Percentiles rank a stretch among this genome's conserved stretches.
Evolutionary conservation across 2,113 vertebrate species (phyloP).

Genomic region (Tricholaema leucomelas): DNA sequence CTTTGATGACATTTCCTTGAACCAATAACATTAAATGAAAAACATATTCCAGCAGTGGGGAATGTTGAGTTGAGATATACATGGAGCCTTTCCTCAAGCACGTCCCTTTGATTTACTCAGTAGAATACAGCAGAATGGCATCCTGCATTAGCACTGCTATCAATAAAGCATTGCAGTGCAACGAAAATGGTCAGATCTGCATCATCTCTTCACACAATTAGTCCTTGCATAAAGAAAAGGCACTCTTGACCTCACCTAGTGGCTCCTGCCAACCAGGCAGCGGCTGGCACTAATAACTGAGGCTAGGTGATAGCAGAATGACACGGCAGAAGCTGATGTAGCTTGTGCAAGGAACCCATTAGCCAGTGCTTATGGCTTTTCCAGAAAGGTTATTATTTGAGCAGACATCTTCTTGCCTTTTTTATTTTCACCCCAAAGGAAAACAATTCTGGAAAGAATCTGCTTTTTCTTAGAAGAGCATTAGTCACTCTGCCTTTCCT

Average conservation of each 20-base stretch:
- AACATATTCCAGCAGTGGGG: neutral
- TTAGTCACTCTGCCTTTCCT: neutral
- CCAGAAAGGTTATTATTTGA: neutral
- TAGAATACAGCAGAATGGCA: neutral
- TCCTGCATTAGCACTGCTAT: neutral
- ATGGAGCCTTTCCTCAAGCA: neutral
- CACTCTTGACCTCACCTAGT: neutral
- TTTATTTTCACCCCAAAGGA: neutral
- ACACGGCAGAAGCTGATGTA: accelerated
- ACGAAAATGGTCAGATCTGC: neutral
- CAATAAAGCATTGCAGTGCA: neutral
- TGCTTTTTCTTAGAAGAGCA: neutral
- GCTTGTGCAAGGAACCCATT: neutral
- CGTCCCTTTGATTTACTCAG: neutral
- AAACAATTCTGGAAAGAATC: neutral
- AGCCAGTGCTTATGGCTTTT: neutral
- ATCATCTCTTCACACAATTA: neutral
- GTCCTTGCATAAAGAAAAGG: neutral
- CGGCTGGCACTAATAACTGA: neutral
- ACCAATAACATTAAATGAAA: neutral
- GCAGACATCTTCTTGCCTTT: neutral
- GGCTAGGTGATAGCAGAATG: neutral
- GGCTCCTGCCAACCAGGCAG: neutral
- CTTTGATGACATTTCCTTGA: neutral
- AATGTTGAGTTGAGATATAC: neutral